These are phyloP conservation scores for Heliocidaris erythrogramma DNA, from an alignment of 35 echinoderm and acorn worm genomes.

Conservation along the genomic window DNA sequence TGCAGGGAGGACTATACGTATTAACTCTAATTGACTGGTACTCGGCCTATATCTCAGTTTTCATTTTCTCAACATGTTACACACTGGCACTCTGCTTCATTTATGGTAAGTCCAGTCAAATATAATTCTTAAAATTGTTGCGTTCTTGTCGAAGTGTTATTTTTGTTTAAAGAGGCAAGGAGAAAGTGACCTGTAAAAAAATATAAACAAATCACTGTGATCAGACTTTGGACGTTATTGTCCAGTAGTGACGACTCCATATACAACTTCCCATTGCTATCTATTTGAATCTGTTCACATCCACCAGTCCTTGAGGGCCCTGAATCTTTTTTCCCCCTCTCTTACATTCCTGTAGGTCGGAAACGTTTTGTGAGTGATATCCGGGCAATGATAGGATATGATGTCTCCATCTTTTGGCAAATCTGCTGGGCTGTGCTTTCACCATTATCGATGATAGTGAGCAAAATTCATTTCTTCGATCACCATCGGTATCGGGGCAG, in stretches of 20 bases:
- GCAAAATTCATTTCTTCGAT: not conserved
- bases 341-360: slow-evolving; percentile 44
- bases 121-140: no score
- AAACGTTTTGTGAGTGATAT: slow-evolving; percentile 61
- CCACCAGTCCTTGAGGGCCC: no score
- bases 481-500: no score
- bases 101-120: slow-evolving; percentile 58
- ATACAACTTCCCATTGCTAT: no score
- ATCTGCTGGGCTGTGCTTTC: slow-evolving; percentile 60
- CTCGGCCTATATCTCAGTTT: slow-evolving; percentile 80
- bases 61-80: slow-evolving; percentile 67
- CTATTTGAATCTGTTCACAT: no score
- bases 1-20: slow-evolving; percentile 84
- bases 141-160: no score
- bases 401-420: slow-evolving; percentile 47
- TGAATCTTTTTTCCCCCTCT: no score
- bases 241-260: no score
- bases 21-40: slow-evolving; percentile 90
- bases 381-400: slow-evolving; percentile 71
- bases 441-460: slow-evolving; percentile 68
- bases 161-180: no score
- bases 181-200: no score
- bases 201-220: no score
- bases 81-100: slow-evolving; percentile 64
- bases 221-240: no score